A percentile compares a stretch with the other conserved stretches of the same genome.
Evolutionary conservation across 2,888 invertebrate genomes (phyloP).

Genomic region (Meteorus colon): DNA sequence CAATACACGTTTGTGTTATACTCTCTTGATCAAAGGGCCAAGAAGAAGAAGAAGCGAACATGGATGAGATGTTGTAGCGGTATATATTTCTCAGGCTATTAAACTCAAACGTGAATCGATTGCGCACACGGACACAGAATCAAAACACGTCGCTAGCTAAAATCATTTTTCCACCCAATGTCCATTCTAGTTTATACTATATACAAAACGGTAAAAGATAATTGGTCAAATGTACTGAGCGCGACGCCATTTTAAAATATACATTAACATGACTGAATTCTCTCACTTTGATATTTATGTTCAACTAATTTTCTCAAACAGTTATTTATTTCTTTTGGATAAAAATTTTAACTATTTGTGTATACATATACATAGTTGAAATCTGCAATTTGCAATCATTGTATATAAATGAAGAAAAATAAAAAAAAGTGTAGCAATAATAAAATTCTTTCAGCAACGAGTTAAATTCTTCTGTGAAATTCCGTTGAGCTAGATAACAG

Average conservation of each 20-base stretch:
- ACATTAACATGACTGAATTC: neutral
- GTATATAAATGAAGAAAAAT: neutral
- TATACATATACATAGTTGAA: neutral
- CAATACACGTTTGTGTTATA: slow-evolving; percentile 8
- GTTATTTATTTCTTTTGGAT: neutral
- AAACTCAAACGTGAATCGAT: slow-evolving; percentile 45
- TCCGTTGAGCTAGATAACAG: slow-evolving; percentile 36
- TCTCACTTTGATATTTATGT: slow-evolving; percentile 3
- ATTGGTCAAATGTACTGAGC: slow-evolving; percentile 9
- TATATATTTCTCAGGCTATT: slow-evolving; percentile 46
- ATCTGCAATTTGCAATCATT: neutral
- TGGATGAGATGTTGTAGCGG: slow-evolving; percentile 55
- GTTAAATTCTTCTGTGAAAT: slow-evolving; percentile 46
- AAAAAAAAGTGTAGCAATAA: slow-evolving; percentile 36
- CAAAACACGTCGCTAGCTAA: slow-evolving; percentile 28
- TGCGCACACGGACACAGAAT: slow-evolving; percentile 5
- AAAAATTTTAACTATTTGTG: neutral
- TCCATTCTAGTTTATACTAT: slow-evolving; percentile 16
- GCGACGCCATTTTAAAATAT: neutral
- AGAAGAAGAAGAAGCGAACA: slow-evolving; percentile 38
- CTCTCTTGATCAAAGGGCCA: slow-evolving; percentile 41
- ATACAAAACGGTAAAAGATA: slow-evolving; percentile 42
- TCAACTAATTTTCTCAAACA: neutral
- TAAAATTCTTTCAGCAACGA: slow-evolving; percentile 27
- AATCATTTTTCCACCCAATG: slow-evolving; percentile 12